These are phyloP conservation scores for Rhizomys pruinosus DNA, from an alignment of 2,113 vertebrate genomes.

Conservation along the genomic window DNA sequence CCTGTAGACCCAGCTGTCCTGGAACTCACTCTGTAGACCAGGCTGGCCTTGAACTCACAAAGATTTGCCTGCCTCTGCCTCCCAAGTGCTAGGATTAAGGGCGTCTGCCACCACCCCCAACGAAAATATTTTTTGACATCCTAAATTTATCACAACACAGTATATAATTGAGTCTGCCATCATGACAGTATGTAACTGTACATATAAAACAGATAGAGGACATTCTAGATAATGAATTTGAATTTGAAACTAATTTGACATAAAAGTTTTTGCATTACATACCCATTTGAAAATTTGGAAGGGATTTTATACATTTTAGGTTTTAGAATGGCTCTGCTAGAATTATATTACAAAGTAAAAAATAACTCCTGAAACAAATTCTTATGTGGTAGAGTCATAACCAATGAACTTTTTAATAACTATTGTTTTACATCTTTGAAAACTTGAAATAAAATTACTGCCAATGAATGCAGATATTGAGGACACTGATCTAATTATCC, in stretches of 20 bases:
- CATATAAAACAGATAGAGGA: not conserved
- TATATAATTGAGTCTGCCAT: not conserved
- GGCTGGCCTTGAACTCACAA: no score
- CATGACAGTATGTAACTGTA: not conserved
- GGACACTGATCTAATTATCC: conserved; percentile 54
- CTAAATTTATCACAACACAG: conserved; percentile 30
- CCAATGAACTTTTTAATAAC: conserved; percentile 43
- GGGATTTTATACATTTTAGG: conserved; percentile 1
- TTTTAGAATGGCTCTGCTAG: conserved; percentile 40
- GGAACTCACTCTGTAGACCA: no score
- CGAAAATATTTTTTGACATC: no score
- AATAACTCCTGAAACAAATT: conserved; percentile 42
- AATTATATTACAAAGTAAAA: conserved; percentile 50
- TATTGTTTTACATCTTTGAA: conserved; percentile 61
- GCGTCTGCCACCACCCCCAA: no score
- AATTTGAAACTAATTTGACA: conserved; percentile 42
- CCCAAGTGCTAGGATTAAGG: no score
- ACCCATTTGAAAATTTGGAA: conserved; percentile 47
- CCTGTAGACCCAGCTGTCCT: no score
- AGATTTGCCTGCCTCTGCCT: no score
- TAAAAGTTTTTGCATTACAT: not conserved
- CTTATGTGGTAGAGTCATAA: conserved; percentile 29
- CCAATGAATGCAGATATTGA: conserved; percentile 61
- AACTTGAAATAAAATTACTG: conserved; percentile 65
- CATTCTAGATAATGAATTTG: conserved; percentile 40